Evolutionary conservation across 1,140 invertebrate species (phyloP).

Genomic region (Linepithema humile): DNA sequence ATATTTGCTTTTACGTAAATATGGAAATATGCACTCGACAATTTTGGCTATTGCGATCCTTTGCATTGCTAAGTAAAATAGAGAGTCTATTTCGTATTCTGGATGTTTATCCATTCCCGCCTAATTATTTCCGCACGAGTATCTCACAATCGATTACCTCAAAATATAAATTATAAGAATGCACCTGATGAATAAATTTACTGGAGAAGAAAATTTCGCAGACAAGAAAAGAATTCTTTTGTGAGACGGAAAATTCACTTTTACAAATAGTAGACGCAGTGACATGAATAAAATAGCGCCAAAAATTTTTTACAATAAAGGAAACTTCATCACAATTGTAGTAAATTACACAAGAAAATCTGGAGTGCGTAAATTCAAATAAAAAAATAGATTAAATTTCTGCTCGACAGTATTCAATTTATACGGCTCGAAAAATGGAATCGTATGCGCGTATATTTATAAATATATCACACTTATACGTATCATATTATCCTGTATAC

Average conservation of each 20-base stretch:
- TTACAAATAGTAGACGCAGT: neutral
- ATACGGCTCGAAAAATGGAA: neutral
- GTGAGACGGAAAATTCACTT: conserved; percentile 9
- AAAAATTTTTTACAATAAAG: conserved; percentile 26
- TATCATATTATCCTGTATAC: too few species aligned
- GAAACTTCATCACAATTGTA: conserved; percentile 3
- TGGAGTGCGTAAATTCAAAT: neutral
- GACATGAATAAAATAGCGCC: conserved; percentile 38
- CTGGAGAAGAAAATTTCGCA: conserved; percentile 16
- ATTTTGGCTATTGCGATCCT: neutral
- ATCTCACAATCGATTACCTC: neutral
- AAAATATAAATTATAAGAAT: conserved; percentile 35
- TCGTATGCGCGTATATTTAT: neutral
- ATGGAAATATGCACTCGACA: neutral
- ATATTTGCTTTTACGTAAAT: neutral
- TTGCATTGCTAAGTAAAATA: neutral
- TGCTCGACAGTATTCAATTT: neutral
- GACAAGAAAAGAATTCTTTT: conserved; percentile 14
- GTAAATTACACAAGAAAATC: conserved; percentile 20
- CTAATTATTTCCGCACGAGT: conserved; percentile 22
- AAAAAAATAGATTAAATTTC: conserved; percentile 15
- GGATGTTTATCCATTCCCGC: neutral
- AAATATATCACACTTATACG: neutral
- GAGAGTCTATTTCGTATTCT: neutral
- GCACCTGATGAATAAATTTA: neutral